A percentile compares a stretch with the other conserved stretches of the same genome.
Evolutionary conservation across 2,113 vertebrate genomes (phyloP).

Genomic region (Lophura nycthemera): DNA sequence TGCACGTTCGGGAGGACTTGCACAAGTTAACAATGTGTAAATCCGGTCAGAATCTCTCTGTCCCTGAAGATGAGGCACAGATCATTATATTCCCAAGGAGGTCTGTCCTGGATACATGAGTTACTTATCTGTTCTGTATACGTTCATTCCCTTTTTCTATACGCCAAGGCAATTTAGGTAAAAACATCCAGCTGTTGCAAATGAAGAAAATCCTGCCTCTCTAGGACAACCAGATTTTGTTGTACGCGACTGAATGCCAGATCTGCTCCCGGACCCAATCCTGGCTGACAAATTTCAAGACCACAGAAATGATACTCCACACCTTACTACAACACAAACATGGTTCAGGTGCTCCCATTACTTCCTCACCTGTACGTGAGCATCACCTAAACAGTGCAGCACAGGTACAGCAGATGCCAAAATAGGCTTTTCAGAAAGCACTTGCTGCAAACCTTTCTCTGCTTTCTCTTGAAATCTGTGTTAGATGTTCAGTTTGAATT

Average conservation of each 20-base stretch:
- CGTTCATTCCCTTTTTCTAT: not conserved
- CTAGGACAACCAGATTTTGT: not conserved
- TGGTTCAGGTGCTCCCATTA: not conserved
- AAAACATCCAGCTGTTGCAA: not conserved
- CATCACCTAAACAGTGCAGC: not conserved
- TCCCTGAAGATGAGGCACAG: not conserved
- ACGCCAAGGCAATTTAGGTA: not conserved
- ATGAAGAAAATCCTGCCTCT: not conserved
- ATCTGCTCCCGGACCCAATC: not conserved
- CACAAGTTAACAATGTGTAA: not conserved
- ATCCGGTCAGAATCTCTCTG: not conserved
- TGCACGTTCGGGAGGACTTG: not conserved
- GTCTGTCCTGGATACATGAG: not conserved
- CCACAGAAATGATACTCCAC: not conserved
- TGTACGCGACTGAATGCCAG: not conserved
- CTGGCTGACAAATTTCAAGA: not conserved
- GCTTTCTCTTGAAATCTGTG: not conserved
- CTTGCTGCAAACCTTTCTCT: not conserved
- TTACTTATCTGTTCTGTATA: not conserved
- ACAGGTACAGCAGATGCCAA: not conserved
- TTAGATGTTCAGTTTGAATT: not conserved
- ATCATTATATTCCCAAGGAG: not conserved
- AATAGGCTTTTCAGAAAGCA: not conserved
- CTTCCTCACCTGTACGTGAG: not conserved
- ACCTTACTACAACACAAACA: not conserved